phyloP scores from a whole-genome alignment of 2,888 invertebrate genomes.

The Plebejus anna region DNA sequence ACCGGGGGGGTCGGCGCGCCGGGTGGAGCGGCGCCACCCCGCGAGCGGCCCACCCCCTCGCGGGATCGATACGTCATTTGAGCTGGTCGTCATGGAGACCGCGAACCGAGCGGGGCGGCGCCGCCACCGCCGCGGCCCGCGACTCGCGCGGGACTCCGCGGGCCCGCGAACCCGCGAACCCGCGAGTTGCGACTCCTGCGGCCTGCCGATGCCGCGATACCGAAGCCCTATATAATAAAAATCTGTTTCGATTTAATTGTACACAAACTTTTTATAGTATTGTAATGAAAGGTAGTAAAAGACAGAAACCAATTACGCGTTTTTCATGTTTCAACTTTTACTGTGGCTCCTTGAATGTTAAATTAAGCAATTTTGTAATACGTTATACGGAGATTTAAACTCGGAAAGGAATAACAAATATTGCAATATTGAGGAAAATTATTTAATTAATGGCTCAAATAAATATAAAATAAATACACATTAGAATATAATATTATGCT shows the following conservation, averaged over 20 bases:
- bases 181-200: constrained; percentile 35
- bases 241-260: neutral
- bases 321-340: neutral
- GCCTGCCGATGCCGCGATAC: neutral
- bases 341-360: neutral
- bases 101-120: constrained; percentile 78
- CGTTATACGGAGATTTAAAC: too few species aligned
- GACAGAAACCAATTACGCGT: neutral
- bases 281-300: constrained; percentile 4
- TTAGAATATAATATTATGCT: too few species aligned
- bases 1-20: constrained; percentile 57
- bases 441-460: neutral
- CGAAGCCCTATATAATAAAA: neutral
- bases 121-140: constrained; percentile 66
- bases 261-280: constrained; percentile 4
- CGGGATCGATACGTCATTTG: constrained; percentile 81
- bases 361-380: neutral
- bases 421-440: neutral
- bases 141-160: constrained; percentile 64
- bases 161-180: constrained; percentile 40
- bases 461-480: too few species aligned
- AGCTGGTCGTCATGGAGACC: constrained; percentile 80
- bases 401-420: neutral
- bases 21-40: constrained; percentile 76
- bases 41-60: constrained; percentile 58